phyloP scores from a whole-genome alignment of 2,797 vertebrate genomes.

The Sphaeramia orbicularis region DNA sequence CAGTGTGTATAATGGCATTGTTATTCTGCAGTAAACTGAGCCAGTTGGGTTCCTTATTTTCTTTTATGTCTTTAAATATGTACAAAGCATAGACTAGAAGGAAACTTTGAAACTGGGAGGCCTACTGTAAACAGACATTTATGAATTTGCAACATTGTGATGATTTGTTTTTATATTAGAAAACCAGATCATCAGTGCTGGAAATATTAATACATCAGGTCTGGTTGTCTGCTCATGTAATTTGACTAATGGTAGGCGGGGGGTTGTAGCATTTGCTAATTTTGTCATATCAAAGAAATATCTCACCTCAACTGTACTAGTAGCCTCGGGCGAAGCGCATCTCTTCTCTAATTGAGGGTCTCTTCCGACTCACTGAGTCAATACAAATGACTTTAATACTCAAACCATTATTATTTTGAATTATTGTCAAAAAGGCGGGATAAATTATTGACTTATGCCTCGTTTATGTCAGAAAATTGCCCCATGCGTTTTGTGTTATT shows the following conservation, averaged over 20 bases:
- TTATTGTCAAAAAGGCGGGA: constrained; percentile 78
- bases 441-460: constrained; percentile 79
- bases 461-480: constrained; percentile 80
- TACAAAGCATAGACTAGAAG: constrained; percentile 32
- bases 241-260: constrained; percentile 65
- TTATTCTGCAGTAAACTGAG: constrained; percentile 48
- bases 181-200: constrained; percentile 66
- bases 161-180: constrained; percentile 75
- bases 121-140: constrained; percentile 62
- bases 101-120: constrained; percentile 40
- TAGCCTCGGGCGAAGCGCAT: constrained; percentile 68
- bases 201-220: constrained; percentile 72
- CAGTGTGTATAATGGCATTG: constrained; percentile 48
- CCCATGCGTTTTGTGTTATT: constrained; percentile 83
- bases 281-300: constrained; percentile 72
- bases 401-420: constrained; percentile 77
- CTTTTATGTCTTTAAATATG: constrained; percentile 23
- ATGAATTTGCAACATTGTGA: constrained; percentile 66
- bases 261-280: constrained; percentile 61
- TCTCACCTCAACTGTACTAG: constrained; percentile 60
- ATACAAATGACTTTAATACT: constrained; percentile 85
- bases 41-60: constrained; percentile 37
- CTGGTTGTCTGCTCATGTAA: constrained; percentile 63
- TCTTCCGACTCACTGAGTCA: constrained; percentile 72
- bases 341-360: constrained; percentile 74